Evolutionary conservation across 2,888 invertebrate species (phyloP), one percentile per base, ranked within the genome.

Genomic region (Adela reaumurella): DNA sequence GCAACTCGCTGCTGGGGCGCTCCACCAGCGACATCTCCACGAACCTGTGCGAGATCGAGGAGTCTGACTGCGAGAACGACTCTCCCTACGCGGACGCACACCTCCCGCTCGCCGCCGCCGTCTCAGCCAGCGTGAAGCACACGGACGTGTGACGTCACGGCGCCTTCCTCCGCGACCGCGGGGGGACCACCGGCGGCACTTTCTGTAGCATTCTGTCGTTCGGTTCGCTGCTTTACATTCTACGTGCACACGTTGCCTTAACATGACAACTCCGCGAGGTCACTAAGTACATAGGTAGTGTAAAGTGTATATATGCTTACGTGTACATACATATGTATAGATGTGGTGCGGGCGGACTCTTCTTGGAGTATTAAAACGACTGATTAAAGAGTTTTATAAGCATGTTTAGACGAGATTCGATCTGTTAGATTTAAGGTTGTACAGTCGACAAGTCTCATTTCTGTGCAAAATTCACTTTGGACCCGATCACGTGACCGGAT

Each of bases 11-110:
- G 58, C 81, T 89, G 56, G 90, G 87, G 54, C 86, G 84, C 54
- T 93, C 93, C 59, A 87, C 88, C 68, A 93, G 94, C 72, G 92
- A 93, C 73, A 81, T 93, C 58, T 94, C 94, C 48, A 88, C 90
- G 48, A 88, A 89, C 67, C 82, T 95, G 55, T 95, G 95, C 81
- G 95, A 95, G 81, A 93, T 96, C 62, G 94, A 94, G 72, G 92
- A 92, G 71, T 90, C 90, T 45, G 92, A 92, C 66, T 86, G 83
- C 61, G 90, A 90, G 69, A 70, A 71, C 53, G 65, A 68, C 60
- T 64, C 65, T 48, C 63, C 45, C 20, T 14, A 19, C 14, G 19
- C 45, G 16, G 46, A 46, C 47, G 53, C 48, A 45, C 54, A 49
- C 52, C 50, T 50, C 46, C 48, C 46, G n/a, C n/a, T n/a, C 14